Base-by-base conservation (phyloP, 2,888 invertebrate species). In the Perithous albicinctus region DNA sequence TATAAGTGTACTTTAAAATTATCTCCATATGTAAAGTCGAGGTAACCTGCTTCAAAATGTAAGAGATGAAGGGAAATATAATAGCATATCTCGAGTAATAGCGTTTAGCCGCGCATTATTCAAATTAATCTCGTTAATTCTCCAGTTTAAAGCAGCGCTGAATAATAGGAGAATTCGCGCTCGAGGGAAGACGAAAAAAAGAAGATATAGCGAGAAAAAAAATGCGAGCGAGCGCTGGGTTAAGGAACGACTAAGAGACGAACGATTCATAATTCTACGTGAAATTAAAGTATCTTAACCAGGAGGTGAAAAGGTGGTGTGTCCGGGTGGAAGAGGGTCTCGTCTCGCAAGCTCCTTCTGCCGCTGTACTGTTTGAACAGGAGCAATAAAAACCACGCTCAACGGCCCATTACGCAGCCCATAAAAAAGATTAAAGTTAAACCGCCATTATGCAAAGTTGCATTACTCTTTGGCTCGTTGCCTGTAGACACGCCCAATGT, bases 351-450 rank as follows among this genome's bases (percentile, higher is more conserved):
- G 35, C 59, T 41, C 20, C 63, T 38, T 10, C 56, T 64, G 70
- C 46, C 66, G 74, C 70, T 74, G 48, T 48, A 46, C 83, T 83
- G 82, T 84, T 85, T 81, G 77, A 85, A 77, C 83, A 85, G 80
- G 81, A 78, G 86, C 81, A 88, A 86, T 88, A 88, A 86, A 89
- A 87, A 84, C 82, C 79, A 82, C 79, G 83, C 86, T 88, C 87
- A 90, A 90, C 86, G 90, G 88, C 85, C 88, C 88, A 90, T 90
- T 89, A 89, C 85, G 85, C 81, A 82, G 87, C 84, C 86, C 88
- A 86, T 90, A 90, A 90, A 90, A 89, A 88, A 88, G 90, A 90
- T 90, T 89, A 89, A 88, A 89, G 88, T 90, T 89, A 89, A 90
- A 89, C 86, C 86, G 86, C 85, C 88, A 88, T 91, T 90, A 90